Evolutionary conservation across 2,797 vertebrate species (phyloP).

Genomic region (Enteromius thamalakanensis): DNA sequence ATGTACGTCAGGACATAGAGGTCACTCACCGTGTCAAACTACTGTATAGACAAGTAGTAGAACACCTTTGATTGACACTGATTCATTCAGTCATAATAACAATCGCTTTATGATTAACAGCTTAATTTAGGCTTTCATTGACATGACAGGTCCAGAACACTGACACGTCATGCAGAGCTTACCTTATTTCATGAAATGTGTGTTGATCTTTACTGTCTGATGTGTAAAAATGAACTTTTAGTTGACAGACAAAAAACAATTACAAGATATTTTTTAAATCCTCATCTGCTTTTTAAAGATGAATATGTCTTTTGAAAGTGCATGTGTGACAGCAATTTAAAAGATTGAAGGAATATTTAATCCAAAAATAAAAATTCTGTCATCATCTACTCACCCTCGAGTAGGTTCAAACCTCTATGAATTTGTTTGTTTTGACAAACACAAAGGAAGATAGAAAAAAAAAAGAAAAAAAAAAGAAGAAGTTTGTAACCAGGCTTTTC

Average conservation of each 20-base stretch:
- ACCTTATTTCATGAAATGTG: not conserved
- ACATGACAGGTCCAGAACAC: too few relatives aligned
- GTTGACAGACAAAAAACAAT: not conserved
- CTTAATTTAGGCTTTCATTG: not conserved
- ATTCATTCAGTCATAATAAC: not conserved
- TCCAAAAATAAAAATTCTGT: too few relatives aligned
- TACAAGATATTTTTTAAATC: not conserved
- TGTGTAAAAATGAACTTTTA: not conserved
- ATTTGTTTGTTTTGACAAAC: too few relatives aligned
- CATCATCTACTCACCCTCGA: too few relatives aligned
- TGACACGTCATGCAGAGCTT: not conserved
- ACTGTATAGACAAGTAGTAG: not conserved
- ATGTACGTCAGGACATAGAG: not conserved
- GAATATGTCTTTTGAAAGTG: not conserved
- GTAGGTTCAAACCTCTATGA: too few relatives aligned
- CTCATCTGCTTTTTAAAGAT: not conserved
- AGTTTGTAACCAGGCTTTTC: too few relatives aligned
- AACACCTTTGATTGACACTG: not conserved
- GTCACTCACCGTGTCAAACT: not conserved
- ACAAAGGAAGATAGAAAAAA: too few relatives aligned
- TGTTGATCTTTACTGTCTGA: not conserved
- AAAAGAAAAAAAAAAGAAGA: too few relatives aligned
- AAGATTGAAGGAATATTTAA: too few relatives aligned
- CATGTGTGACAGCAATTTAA: too few relatives aligned
- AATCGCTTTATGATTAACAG: not conserved